Evolutionary conservation across 2,797 vertebrate species (phyloP).

Genomic region (Mormyrops attenuatus): DNA sequence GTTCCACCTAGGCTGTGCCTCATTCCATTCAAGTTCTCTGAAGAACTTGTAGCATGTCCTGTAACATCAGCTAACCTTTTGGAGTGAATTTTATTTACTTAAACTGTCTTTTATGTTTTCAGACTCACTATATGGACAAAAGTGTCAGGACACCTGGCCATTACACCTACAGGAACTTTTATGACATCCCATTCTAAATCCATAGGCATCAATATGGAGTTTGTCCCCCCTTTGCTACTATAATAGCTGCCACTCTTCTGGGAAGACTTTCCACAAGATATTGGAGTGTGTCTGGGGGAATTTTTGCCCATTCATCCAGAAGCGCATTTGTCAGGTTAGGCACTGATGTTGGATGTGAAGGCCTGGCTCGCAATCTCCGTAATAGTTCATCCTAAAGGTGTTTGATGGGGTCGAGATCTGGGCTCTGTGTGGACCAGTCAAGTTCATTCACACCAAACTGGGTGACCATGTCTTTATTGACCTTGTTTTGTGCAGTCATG

Average conservation of each 20-base stretch:
- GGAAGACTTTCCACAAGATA: not conserved
- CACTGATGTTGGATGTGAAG: not conserved
- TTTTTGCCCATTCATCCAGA: not conserved
- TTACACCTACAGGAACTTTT: too few relatives aligned
- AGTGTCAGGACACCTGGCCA: too few relatives aligned
- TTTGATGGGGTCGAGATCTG: not conserved
- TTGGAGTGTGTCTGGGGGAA: not conserved
- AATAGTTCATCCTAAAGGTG: not conserved
- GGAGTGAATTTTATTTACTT: not conserved
- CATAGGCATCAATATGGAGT: not conserved
- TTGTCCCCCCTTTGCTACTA: not conserved
- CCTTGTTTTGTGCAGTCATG: not conserved
- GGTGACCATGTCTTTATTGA: not conserved
- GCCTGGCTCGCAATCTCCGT: not conserved
- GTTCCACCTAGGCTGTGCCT: not conserved
- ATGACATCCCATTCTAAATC: not conserved
- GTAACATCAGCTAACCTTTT: not conserved
- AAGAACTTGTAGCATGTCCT: not conserved
- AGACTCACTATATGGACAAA: not conserved
- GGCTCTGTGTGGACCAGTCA: not conserved
- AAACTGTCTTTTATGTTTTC: not conserved
- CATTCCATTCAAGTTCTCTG: not conserved
- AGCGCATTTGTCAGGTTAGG: not conserved
- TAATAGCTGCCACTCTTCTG: not conserved
- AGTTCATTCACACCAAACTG: not conserved